Percentiles rank a stretch among this genome's conserved stretches.
These are phyloP conservation scores for Parnassius mnemosyne DNA, from an alignment of 2,888 invertebrate genomes.

Conservation along the genomic window DNA sequence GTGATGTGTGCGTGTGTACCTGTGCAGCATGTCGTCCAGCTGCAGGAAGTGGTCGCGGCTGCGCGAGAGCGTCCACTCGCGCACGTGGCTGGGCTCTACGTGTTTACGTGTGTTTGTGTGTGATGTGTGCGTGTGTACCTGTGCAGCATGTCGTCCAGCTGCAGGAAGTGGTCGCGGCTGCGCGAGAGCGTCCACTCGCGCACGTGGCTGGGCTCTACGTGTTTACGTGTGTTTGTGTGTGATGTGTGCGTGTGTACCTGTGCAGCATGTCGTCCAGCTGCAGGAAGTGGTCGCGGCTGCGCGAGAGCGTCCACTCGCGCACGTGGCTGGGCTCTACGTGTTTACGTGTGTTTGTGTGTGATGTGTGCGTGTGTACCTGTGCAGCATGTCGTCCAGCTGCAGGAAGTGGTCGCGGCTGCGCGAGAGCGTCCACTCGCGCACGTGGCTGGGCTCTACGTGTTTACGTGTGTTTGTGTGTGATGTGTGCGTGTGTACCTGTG, in stretches of 20 bases:
- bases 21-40: constrained; percentile 95
- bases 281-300: constrained; percentile 92
- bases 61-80: constrained; percentile 92
- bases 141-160: constrained; percentile 96
- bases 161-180: constrained; percentile 91
- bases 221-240: too few species aligned
- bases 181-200: constrained; percentile 92
- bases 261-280: constrained; percentile 96
- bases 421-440: constrained; percentile 90
- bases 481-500: constrained; percentile 81
- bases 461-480: too few species aligned
- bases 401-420: constrained; percentile 92
- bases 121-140: constrained; percentile 61
- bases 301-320: constrained; percentile 90
- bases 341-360: too few species aligned
- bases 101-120: too few species aligned
- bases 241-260: constrained; percentile 62
- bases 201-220: constrained; percentile 74
- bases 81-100: constrained; percentile 76
- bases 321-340: constrained; percentile 76
- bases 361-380: constrained; percentile 75
- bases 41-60: constrained; percentile 92
- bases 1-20: constrained; percentile 51
- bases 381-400: constrained; percentile 94
- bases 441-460: constrained; percentile 71